These are phyloP conservation scores for Etheostoma perlongum DNA, from an alignment of 2,797 vertebrate genomes.

Conservation along the genomic window DNA sequence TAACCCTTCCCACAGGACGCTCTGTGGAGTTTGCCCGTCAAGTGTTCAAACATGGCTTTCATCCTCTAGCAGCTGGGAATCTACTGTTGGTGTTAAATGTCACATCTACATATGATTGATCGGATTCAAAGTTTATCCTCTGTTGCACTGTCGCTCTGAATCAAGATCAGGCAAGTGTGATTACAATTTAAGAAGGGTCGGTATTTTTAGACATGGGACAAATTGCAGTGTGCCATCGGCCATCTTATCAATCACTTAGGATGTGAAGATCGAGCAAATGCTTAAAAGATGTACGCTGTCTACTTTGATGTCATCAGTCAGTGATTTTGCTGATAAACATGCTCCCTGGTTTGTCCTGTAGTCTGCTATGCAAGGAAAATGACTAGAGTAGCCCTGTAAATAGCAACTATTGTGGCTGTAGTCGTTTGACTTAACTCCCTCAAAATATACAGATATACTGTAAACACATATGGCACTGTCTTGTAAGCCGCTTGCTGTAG, in stretches of 20 bases:
- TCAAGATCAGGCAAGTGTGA: conserved; percentile 70
- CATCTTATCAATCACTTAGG: conserved; percentile 51
- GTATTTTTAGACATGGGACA: conserved; percentile 68
- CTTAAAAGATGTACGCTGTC: conserved; percentile 21
- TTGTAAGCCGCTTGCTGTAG: conserved; percentile 16
- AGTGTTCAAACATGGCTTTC: conserved; percentile 86
- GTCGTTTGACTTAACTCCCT: conserved; percentile 5
- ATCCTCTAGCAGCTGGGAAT: conserved; percentile 79
- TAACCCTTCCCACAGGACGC: conserved; percentile 40
- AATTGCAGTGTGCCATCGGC: conserved; percentile 30
- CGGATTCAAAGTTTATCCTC: conserved; percentile 79
- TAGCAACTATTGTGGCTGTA: conserved; percentile 1
- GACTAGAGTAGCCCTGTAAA: background rate
- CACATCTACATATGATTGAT: conserved; percentile 90
- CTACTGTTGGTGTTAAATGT: conserved; percentile 85
- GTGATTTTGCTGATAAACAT: conserved; percentile 7
- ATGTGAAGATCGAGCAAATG: conserved; percentile 32
- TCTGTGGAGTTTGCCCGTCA: conserved; percentile 68
- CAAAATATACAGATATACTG: conserved; percentile 8
- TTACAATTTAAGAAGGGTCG: conserved; percentile 52
- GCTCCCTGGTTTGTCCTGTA: background rate
- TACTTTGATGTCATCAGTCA: conserved; percentile 10
- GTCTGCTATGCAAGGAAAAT: conserved; percentile 14
- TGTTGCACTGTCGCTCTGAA: conserved; percentile 71
- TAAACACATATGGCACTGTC: background rate